Evolutionary conservation across 2,113 vertebrate genomes (phyloP).

Genomic region (Hepsetus odoe): DNA sequence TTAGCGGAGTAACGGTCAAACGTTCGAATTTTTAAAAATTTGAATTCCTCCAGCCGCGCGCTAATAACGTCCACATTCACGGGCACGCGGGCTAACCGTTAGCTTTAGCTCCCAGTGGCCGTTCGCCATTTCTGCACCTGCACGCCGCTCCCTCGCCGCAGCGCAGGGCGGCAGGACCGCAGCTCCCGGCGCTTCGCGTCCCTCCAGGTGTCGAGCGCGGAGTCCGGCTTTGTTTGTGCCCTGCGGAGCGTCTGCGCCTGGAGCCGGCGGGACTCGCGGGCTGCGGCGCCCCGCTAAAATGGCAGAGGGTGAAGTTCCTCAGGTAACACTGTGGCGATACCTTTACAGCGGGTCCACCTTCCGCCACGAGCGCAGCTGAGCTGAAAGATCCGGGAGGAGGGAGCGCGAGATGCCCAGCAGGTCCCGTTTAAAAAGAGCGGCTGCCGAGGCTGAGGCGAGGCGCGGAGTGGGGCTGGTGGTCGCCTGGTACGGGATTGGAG

Average conservation of each 20-base stretch:
- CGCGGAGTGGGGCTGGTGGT: constrained; percentile 86
- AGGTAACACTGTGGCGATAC: background rate
- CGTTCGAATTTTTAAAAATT: background rate
- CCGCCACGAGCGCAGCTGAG: background rate
- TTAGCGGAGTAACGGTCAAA: background rate
- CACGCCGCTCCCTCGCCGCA: constrained; percentile 57
- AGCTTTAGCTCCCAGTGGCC: constrained; percentile 50
- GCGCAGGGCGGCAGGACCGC: constrained; percentile 22
- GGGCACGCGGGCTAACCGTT: constrained; percentile 28
- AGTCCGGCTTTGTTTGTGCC: background rate
- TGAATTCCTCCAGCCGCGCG: background rate
- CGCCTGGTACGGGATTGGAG: constrained; percentile 97
- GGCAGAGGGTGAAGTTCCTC: constrained; percentile 35
- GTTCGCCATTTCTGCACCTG: constrained; percentile 78
- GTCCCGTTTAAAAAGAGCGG: constrained; percentile 66
- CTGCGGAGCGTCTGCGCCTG: constrained; percentile 2
- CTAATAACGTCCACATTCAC: background rate
- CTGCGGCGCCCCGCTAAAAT: constrained; percentile 16
- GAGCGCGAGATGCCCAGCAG: background rate
- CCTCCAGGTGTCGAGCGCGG: background rate
- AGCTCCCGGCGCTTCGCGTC: constrained; percentile 1
- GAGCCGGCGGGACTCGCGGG: background rate
- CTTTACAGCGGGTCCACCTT: background rate
- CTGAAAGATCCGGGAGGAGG: constrained; percentile 15
- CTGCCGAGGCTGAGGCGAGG: constrained; percentile 79